phyloP scores from a whole-genome alignment of 1,140 invertebrate species.

The Bombus huntii region DNA sequence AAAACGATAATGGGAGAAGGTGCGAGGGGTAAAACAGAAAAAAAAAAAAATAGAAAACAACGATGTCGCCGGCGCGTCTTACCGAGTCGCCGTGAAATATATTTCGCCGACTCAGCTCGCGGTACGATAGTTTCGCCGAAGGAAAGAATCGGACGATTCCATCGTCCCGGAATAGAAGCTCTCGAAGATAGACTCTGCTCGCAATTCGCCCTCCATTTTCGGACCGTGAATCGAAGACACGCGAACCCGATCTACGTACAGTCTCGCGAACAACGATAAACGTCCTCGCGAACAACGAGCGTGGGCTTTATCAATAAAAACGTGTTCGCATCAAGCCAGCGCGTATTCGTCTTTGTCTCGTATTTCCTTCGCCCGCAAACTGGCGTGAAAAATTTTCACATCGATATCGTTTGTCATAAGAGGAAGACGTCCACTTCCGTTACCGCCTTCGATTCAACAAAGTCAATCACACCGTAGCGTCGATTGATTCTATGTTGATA shows the following conservation, averaged over 20 bases:
- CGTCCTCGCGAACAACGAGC: too few relatives aligned
- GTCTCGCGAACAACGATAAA: too few relatives aligned
- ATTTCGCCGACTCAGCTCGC: conserved; percentile 68
- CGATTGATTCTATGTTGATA: conserved; percentile 30
- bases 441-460: not conserved
- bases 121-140: conserved; percentile 59
- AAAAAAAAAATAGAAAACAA: conserved; percentile 44
- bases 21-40: conserved; percentile 5
- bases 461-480: too few relatives aligned
- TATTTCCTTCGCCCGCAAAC: too few relatives aligned
- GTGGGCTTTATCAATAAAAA: too few relatives aligned
- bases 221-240: too few relatives aligned
- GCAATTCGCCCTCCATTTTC: conserved; percentile 17
- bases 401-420: not conserved
- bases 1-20: not conserved
- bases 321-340: too few relatives aligned
- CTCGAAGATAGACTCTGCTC: not conserved
- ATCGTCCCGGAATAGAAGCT: conserved; percentile 25
- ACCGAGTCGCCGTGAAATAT: conserved; percentile 62
- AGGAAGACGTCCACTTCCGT: not conserved
- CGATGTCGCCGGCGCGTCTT: conserved; percentile 57
- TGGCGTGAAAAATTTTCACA: not conserved
- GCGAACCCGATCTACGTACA: too few relatives aligned
- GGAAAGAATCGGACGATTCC: conserved; percentile 58
- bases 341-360: too few relatives aligned